These are phyloP conservation scores for Ctenicera cuprea DNA, from an alignment of 2,888 invertebrate species.

Conservation along the genomic window DNA sequence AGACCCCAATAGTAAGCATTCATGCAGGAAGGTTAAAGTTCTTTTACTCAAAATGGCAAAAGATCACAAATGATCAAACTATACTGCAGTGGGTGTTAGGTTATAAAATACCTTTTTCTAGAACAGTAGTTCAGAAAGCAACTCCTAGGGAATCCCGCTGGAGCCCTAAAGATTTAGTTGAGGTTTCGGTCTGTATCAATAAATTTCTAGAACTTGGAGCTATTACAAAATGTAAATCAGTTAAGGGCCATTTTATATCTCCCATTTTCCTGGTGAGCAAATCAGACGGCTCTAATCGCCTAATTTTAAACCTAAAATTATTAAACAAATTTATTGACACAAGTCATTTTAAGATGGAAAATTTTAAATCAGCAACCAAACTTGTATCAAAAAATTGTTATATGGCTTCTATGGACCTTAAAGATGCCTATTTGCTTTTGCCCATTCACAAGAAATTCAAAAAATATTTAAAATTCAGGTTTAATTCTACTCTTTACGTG, in stretches of 20 bases:
- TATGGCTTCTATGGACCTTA: slow-evolving; percentile 47
- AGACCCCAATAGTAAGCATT: slow-evolving; percentile 18
- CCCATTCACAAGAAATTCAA: slow-evolving; percentile 32
- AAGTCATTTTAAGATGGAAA: slow-evolving; percentile 50
- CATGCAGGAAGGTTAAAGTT: not conserved
- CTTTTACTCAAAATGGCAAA: not conserved
- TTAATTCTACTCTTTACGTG: slow-evolving; percentile 40
- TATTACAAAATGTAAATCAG: not conserved
- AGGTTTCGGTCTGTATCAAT: not conserved
- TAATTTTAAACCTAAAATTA: slow-evolving; percentile 49
- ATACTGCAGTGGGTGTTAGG: slow-evolving; percentile 6
- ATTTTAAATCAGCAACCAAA: slow-evolving; percentile 31
- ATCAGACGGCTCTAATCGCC: slow-evolving; percentile 43
- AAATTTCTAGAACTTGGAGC: not conserved
- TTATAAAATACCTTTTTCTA: slow-evolving; percentile 12
- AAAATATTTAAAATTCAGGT: slow-evolving; percentile 48
- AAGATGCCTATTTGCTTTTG: slow-evolving; percentile 50
- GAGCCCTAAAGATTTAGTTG: not conserved
- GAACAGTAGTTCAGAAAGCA: not conserved
- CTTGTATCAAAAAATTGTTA: slow-evolving; percentile 34
- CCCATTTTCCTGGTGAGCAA: slow-evolving; percentile 43
- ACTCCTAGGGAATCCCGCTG: not conserved
- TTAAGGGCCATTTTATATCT: slow-evolving; percentile 25
- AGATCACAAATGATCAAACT: not conserved
- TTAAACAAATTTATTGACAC: slow-evolving; percentile 42